Evolutionary conservation across 2,797 vertebrate species (phyloP).

Genomic region (Austrolebias charrua): DNA sequence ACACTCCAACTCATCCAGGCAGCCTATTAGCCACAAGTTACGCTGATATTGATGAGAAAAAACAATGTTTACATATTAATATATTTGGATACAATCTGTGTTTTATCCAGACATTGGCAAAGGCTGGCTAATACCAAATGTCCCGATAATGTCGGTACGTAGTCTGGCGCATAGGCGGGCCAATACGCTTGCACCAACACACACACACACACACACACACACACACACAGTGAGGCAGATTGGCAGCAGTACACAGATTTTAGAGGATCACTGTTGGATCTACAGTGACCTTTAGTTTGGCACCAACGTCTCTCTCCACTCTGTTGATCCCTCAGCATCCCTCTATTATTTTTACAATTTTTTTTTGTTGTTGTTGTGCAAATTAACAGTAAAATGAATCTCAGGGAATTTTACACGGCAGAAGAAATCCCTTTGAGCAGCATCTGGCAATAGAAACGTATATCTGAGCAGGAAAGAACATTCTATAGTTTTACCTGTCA

Average conservation of each 20-base stretch:
- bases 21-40: too few species aligned
- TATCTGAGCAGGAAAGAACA: not conserved
- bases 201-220: too few species aligned
- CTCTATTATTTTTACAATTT: not conserved
- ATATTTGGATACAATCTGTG: too few species aligned
- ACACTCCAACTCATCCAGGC: too few species aligned
- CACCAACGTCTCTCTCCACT: constrained; percentile 8
- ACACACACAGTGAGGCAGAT: not conserved
- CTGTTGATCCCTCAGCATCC: constrained; percentile 2
- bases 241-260: constrained; percentile 19
- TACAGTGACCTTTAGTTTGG: constrained; percentile 11
- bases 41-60: too few species aligned
- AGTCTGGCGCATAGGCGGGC: too few species aligned
- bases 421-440: not conserved
- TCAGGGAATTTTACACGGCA: not conserved
- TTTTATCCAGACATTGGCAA: too few species aligned
- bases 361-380: not conserved
- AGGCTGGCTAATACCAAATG: too few species aligned
- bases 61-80: too few species aligned
- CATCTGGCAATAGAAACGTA: not conserved
- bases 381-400: not conserved
- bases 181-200: too few species aligned
- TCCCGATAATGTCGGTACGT: too few species aligned
- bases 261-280: constrained; percentile 11
- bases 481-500: too few species aligned